Evolutionary conservation across 2,113 vertebrate species (phyloP).

Genomic region (Rhinoptilus africanus): DNA sequence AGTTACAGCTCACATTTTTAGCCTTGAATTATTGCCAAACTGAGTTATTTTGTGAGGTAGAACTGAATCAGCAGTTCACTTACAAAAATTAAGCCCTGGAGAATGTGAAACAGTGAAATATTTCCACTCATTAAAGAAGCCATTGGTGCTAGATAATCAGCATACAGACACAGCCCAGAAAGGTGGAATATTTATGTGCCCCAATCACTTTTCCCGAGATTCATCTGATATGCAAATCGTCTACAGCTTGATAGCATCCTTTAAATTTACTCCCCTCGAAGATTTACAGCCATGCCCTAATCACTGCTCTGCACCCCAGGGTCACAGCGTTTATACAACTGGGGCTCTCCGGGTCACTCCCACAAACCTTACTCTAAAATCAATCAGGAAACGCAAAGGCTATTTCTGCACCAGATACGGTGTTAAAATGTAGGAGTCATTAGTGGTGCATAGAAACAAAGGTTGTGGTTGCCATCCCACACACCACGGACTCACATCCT

Average conservation of each 20-base stretch:
- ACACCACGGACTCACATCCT: fast-evolving
- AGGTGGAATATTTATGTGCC: not conserved
- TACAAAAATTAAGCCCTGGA: slow-evolving; percentile 53
- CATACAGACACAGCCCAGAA: not conserved
- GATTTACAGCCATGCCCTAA: not conserved
- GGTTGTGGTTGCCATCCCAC: not conserved
- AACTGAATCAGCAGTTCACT: slow-evolving; percentile 20
- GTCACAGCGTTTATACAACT: not conserved
- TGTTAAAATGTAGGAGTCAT: not conserved
- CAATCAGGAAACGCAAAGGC: not conserved
- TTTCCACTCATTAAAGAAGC: slow-evolving; percentile 14
- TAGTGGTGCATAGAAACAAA: not conserved
- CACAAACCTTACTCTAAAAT: not conserved
- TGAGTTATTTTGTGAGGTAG: slow-evolving; percentile 18
- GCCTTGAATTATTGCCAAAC: slow-evolving; percentile 35
- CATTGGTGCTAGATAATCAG: not conserved
- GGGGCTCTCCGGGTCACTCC: not conserved
- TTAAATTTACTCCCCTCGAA: not conserved
- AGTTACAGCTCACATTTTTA: slow-evolving; percentile 34
- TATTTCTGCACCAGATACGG: not conserved
- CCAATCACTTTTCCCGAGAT: not conserved
- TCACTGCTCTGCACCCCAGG: not conserved
- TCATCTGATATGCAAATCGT: not conserved
- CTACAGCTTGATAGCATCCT: not conserved
- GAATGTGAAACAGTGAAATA: slow-evolving; percentile 17